Percentiles rank a stretch among this genome's conserved stretches.
phyloP scores from a whole-genome alignment of 2,113 vertebrate species.

The Lipotes vexillifer region DNA sequence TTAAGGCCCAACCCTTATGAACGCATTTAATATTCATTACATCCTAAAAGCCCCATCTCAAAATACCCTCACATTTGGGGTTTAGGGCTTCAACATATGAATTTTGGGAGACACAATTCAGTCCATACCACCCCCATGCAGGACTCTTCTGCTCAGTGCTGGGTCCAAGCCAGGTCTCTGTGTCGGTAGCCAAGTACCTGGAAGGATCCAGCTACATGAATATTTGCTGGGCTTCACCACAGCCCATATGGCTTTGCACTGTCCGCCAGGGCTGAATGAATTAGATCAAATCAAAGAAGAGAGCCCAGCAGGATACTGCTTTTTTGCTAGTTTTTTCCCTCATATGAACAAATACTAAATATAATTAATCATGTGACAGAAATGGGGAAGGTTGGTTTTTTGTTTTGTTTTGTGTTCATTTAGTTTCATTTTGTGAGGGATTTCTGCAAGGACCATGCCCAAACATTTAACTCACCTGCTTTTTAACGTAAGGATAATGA shows the following conservation, averaged over 20 bases:
- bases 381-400: background rate
- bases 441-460: background rate
- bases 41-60: background rate
- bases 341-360: background rate
- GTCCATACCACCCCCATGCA: background rate
- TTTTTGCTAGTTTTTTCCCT: background rate
- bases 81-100: background rate
- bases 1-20: background rate
- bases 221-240: slow-evolving; percentile 53
- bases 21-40: background rate
- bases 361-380: background rate
- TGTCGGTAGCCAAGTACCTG: slow-evolving; percentile 40
- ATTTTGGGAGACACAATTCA: background rate
- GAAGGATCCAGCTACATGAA: slow-evolving; percentile 48
- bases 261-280: slow-evolving; percentile 58
- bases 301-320: background rate
- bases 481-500: background rate
- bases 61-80: background rate
- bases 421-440: background rate
- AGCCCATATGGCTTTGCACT: slow-evolving; percentile 55
- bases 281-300: slow-evolving; percentile 56
- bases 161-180: slow-evolving; percentile 24
- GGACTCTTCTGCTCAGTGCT: background rate
- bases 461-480: background rate
- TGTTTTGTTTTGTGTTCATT: background rate